These are phyloP conservation scores for Hirtodrosophila confusa DNA, from an alignment of 2,888 invertebrate species.

Conservation along the genomic window DNA sequence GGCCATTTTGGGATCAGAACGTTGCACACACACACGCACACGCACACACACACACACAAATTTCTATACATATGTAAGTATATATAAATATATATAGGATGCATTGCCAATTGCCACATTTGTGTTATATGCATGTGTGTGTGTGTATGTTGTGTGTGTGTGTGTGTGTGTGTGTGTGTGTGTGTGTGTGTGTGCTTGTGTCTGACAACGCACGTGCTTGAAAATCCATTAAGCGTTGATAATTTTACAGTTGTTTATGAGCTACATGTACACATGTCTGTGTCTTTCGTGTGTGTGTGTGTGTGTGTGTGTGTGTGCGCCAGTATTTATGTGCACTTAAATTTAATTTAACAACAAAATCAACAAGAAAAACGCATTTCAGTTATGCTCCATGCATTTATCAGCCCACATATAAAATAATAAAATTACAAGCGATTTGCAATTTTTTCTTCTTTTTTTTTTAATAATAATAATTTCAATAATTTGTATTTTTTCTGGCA, in stretches of 20 bases:
- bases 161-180: slow-evolving; percentile 1
- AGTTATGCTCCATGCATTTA: too few relatives aligned
- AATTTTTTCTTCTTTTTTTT: too few relatives aligned
- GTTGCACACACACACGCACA: slow-evolving; percentile 17
- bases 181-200: slow-evolving; percentile 13
- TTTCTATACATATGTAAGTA: too few relatives aligned
- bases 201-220: slow-evolving; percentile 63
- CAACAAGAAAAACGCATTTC: neutral
- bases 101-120: slow-evolving; percentile 29
- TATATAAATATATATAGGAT: slow-evolving; percentile 3
- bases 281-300: neutral
- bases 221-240: slow-evolving; percentile 72
- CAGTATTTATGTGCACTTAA: slow-evolving; percentile 9
- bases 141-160: slow-evolving; percentile 5
- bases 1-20: slow-evolving; percentile 75
- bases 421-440: too few relatives aligned
- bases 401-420: too few relatives aligned
- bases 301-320: too few relatives aligned
- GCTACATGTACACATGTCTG: slow-evolving; percentile 7
- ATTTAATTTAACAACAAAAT: slow-evolving; percentile 19
- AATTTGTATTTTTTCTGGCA: neutral
- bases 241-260: slow-evolving; percentile 55
- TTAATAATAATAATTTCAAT: too few relatives aligned
- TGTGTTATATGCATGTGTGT: slow-evolving; percentile 7
- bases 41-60: slow-evolving; percentile 3